Conservation (phyloP, 2,888 invertebrate species). For the Nomada goodeniana region DNA sequence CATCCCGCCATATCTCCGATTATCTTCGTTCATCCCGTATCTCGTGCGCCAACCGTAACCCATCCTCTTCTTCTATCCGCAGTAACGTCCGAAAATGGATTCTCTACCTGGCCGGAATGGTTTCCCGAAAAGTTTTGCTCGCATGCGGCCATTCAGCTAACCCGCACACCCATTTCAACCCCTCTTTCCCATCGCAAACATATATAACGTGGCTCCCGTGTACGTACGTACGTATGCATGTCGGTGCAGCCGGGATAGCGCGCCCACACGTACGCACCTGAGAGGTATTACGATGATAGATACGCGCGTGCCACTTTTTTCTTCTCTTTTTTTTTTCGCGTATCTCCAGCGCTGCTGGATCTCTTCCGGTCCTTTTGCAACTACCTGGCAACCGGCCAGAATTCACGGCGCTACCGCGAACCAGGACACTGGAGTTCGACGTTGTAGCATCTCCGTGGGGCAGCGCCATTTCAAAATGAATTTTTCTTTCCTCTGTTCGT, state of each 20-base stretch:
- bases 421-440: conserved; percentile 70
- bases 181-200: conserved; percentile 20
- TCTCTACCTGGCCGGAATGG: conserved; percentile 61
- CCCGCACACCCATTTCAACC: not conserved
- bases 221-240: not conserved
- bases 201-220: not conserved
- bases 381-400: conserved; percentile 73
- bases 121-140: conserved; percentile 63
- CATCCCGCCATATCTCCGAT: conserved; percentile 4
- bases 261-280: conserved; percentile 40
- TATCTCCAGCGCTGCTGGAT: conserved; percentile 26
- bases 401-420: conserved; percentile 69
- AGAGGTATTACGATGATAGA: conserved; percentile 73
- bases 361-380: conserved; percentile 71
- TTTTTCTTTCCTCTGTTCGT: conserved; percentile 59
- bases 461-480: conserved; percentile 73
- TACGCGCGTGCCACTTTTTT: conserved; percentile 67
- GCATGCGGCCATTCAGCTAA: conserved; percentile 22
- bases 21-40: conserved; percentile 21
- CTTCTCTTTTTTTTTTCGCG: conserved; percentile 31
- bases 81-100: conserved; percentile 65
- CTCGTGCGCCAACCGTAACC: not conserved
- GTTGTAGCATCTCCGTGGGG: conserved; percentile 60
- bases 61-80: conserved; percentile 4
- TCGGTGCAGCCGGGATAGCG: not conserved